Evolutionary conservation across 2,797 vertebrate species (phyloP).

Genomic region (Onychomys torridus): DNA sequence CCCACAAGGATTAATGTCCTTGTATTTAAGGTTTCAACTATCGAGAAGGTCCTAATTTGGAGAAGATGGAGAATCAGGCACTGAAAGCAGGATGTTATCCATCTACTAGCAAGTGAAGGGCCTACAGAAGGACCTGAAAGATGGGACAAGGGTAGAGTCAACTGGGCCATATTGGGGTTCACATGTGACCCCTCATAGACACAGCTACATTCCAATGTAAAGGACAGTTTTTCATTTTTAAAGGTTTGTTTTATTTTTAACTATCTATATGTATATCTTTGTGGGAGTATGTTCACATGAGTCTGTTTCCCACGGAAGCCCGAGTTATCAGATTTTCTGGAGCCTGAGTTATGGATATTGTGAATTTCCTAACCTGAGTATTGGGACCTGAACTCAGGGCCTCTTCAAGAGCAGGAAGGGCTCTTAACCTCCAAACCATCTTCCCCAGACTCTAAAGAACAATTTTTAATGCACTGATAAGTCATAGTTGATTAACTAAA

Average conservation of each 20-base stretch:
- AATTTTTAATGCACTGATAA: not conserved
- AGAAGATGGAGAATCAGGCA: not conserved
- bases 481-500: not conserved
- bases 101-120: not conserved
- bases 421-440: not conserved
- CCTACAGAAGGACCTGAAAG: not conserved
- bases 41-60: not conserved
- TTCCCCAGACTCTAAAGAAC: not conserved
- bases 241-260: not conserved
- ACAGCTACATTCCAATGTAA: not conserved
- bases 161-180: not conserved
- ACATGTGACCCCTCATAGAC: not conserved
- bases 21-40: not conserved
- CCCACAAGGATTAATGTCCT: not conserved
- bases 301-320: too few species aligned
- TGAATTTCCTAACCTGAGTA: not conserved
- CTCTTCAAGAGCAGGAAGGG: not conserved
- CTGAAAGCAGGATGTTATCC: not conserved
- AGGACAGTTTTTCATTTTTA: not conserved
- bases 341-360: not conserved
- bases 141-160: not conserved
- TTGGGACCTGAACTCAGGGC: not conserved
- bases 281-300: not conserved
- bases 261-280: not conserved
- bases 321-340: not conserved